Conservation (phyloP, 2,113 vertebrate genomes). For the Dolichotis patagonum region DNA sequence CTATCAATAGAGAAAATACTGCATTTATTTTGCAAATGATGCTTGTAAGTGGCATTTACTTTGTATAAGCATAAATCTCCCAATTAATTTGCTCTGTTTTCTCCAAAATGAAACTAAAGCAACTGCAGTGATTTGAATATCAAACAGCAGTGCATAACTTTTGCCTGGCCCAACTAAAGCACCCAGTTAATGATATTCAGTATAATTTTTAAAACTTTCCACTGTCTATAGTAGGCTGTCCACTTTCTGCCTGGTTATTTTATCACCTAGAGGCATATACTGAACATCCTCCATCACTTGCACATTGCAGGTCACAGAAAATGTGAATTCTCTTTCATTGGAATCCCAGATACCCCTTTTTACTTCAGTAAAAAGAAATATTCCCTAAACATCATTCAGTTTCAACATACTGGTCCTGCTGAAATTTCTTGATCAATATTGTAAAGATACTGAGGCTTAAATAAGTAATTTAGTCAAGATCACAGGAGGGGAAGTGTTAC, state of each 20-base stretch:
- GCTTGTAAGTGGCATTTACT: not conserved
- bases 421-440: not conserved
- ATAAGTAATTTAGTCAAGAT: conserved; percentile 11
- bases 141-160: not conserved
- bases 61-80: not conserved
- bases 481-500: not conserved
- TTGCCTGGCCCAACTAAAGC: not conserved
- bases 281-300: not conserved
- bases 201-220: not conserved
- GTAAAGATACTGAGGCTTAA: not conserved
- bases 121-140: not conserved
- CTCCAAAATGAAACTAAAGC: not conserved
- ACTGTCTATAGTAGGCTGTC: not conserved
- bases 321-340: not conserved
- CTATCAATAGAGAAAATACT: conserved; percentile 13
- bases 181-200: not conserved
- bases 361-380: not conserved
- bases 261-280: not conserved
- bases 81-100: conserved; percentile 24
- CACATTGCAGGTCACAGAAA: not conserved
- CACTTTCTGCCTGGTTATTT: not conserved
- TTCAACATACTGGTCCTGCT: not conserved
- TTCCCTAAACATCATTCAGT: not conserved
- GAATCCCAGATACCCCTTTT: not conserved
- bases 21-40: conserved; percentile 28